Evolutionary conservation across 2,888 invertebrate genomes (phyloP), one percentile per base, ranked within the genome.

Genomic region (Cetonia aurata): DNA sequence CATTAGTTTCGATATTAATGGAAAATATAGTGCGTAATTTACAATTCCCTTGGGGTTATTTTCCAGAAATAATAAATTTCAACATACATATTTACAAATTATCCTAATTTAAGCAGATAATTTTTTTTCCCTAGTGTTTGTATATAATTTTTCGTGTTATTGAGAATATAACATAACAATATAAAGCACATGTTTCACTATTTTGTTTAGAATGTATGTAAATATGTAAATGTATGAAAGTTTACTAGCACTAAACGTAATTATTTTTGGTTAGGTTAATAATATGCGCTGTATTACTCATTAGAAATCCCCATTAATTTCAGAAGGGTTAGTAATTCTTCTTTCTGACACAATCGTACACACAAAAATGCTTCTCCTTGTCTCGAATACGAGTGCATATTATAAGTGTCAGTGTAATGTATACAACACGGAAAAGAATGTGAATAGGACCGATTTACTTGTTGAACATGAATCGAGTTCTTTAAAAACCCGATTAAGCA

Each of bases 181-280:
- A 37, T 3, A 37, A 44, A 48, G 44, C 62, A 62, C 33, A 48
- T 50, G 50, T 33, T 44, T 46, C 33, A 48, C 8, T 13, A 50
- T 25, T 17, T 17, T 62, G 48, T 60, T 60, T 60, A 44, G 15
- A n/a, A 46, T 60, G n/a, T n/a, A n/a, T n/a, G n/a, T n/a, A n/a
- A n/a, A n/a, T n/a, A n/a, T n/a, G 46, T 62, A 62, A 62, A 62
- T 48, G 33, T 57, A 48, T 50, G 56, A 57, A 56, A 48, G 52
- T 46, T 12, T 66, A 55, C 17, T 17, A 33, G n/a, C 33, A 31
- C 33, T 17, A 42, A 55, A 42, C 41, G 53, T 2, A 31, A 42
- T 25, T 41, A 59, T 59, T 19, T 25, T 25, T n/a, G 3, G 25
- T 25, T 25, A 25, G 25, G 25, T n/a, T n/a, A n/a, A 25, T 4